These are phyloP conservation scores for Apeira syringaria DNA, from an alignment of 2,888 invertebrate species.

Conservation along the genomic window DNA sequence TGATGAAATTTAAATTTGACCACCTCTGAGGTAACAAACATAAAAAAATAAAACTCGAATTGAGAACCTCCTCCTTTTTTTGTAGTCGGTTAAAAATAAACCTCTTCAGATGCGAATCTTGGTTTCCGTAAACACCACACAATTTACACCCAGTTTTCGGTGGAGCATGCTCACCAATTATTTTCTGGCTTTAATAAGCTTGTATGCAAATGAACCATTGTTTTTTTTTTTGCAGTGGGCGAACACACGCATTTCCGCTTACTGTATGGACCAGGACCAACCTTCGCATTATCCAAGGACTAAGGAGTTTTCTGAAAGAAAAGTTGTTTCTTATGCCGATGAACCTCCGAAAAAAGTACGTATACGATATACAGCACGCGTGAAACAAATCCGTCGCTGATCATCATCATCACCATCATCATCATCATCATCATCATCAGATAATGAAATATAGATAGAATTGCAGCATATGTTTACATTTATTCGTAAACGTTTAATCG, in stretches of 20 bases:
- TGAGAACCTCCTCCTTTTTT: too few relatives aligned
- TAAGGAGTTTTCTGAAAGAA: background rate
- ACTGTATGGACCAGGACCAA: constrained; percentile 31
- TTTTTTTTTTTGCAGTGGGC: constrained; percentile 29
- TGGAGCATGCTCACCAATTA: constrained; percentile 2
- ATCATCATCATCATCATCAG: too few relatives aligned
- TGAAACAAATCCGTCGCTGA: too few relatives aligned
- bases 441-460: too few relatives aligned
- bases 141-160: constrained; percentile 2
- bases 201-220: constrained; percentile 10
- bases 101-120: background rate
- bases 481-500: too few relatives aligned
- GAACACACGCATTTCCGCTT: constrained; percentile 44
- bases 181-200: constrained; percentile 8
- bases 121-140: constrained; percentile 10
- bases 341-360: background rate
- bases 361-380: too few relatives aligned
- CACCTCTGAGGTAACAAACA: too few relatives aligned
- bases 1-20: too few relatives aligned
- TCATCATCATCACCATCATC: too few relatives aligned
- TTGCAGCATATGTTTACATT: too few relatives aligned
- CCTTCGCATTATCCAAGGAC: background rate
- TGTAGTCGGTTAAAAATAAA: too few relatives aligned
- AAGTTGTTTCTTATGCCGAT: background rate
- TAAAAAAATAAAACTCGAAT: too few relatives aligned